A percentile compares a stretch with the other conserved stretches of the same genome.
Conservation (phyloP, 2,797 vertebrate genomes). For the Enteromius mattozi region DNA sequence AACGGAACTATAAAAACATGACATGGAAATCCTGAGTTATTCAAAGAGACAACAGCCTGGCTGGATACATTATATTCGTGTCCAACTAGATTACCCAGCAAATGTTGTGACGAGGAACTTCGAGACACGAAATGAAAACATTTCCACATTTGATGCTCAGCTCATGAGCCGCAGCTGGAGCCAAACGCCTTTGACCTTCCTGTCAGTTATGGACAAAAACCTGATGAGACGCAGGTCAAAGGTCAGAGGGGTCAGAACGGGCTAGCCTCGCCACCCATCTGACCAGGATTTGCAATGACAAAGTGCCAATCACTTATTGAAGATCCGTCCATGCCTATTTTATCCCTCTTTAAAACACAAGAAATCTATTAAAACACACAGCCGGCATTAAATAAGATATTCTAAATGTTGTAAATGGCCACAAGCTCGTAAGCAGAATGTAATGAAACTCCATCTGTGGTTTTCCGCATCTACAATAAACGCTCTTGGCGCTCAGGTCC, state of each 20-base stretch:
- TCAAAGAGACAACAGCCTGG: constrained; percentile 32
- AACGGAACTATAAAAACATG: neutral
- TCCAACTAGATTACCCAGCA: constrained; percentile 22
- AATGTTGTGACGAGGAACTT: constrained; percentile 30
- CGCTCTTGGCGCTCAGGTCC: neutral
- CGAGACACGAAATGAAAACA: constrained; percentile 18
- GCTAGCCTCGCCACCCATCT: constrained; percentile 1
- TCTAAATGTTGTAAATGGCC: constrained; percentile 16
- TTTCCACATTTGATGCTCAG: constrained; percentile 1
- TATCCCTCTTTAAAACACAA: neutral
- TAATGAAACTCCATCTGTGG: constrained; percentile 30
- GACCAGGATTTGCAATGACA: constrained; percentile 5
- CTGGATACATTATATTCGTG: constrained; percentile 24
- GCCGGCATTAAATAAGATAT: constrained; percentile 2
- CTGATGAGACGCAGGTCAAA: constrained; percentile 23
- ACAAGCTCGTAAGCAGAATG: constrained; percentile 25
- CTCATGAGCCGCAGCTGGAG: constrained; percentile 25
- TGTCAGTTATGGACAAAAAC: constrained; percentile 38
- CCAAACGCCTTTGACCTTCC: constrained; percentile 17
- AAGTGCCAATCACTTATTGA: neutral
- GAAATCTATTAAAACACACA: constrained; percentile 5
- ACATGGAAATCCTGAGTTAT: constrained; percentile 11
- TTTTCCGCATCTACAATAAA: constrained; percentile 29
- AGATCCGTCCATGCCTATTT: neutral
- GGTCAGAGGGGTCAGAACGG: constrained; percentile 19